Base-by-base conservation (phyloP, 1,140 invertebrate genomes). In the Pomacea maculata region DNA sequence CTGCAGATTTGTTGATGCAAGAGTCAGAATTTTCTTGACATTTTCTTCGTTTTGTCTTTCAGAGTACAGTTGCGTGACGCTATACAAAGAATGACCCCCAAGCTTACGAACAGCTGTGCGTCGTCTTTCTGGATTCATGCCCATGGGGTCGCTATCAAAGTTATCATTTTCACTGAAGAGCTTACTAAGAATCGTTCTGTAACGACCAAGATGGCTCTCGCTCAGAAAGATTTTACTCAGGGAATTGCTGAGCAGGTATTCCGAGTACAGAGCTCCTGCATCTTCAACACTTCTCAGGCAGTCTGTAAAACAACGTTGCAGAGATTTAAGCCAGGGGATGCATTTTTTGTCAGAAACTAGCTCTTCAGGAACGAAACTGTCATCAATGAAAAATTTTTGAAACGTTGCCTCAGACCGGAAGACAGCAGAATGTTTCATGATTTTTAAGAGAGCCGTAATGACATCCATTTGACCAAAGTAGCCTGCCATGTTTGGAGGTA, bases 401-500 rank as follows among this genome's bases (percentile, higher is more conserved):
- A 87, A 52, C 7, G 75, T 54, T 9, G 34, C 64, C 54, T 84
- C 71, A 12, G 71, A 75, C 10, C 54, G 34, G 61, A 80, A 81
- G 15, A 63, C 17, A 17, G 81, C 57, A n/a, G 54, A 70, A n/a
- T 80, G 80, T 5, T 65, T 54, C 45, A 85, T 29, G 17, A 84
- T 70, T 65, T 85, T 81, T 8, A 82, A 57, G 34, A 86, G 70
- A 11, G 79, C 19, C 17, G 80, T 67, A 19, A 79, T 80, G 29
- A 86, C 71, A 34, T 81, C 68, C 57, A 86, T 63, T 80, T 86
- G 82, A 55, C 83, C 83, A 80, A 77, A 83, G 54, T 83, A 84
- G 6, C 84, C 85, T 19, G 82, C 80, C 34, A 80, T 79, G 65
- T 86, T 86, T 25, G 72, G 71, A 45, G 34, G 34, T 45, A 45